phyloP scores from a whole-genome alignment of 2,797 vertebrate genomes.

The Schizothorax lantsangensis region DNA sequence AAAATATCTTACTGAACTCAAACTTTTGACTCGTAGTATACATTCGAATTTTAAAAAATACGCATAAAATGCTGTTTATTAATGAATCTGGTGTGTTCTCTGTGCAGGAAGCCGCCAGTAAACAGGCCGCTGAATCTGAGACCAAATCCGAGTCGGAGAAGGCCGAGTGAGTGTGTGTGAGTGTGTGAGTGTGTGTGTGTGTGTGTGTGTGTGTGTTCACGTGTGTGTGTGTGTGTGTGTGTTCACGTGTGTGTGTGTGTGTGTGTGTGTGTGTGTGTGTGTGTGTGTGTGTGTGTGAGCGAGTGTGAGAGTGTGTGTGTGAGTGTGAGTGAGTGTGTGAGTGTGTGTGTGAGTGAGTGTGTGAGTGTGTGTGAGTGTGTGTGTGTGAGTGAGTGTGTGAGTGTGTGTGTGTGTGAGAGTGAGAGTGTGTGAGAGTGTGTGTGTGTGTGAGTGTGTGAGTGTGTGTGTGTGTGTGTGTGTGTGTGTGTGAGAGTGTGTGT shows the following conservation, averaged over 20 bases:
- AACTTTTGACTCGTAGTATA: no score
- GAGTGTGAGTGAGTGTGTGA: conserved; percentile 82
- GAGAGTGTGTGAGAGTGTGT: neutral
- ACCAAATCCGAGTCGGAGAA: conserved; percentile 90
- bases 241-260: neutral
- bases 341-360: conserved; percentile 84
- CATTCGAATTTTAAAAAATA: no score
- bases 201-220: conserved; percentile 79
- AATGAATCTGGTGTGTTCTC: conserved; percentile 16
- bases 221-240: conserved; percentile 78
- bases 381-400: conserved; percentile 79
- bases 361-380: conserved; percentile 63
- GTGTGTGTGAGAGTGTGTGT: conserved; percentile 79
- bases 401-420: neutral
- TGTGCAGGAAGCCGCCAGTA: conserved; percentile 84
- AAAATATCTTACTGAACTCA: no score
- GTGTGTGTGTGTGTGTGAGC: conserved; percentile 12
- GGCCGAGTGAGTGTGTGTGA: conserved; percentile 84
- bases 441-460: conserved; percentile 16
- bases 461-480: conserved; percentile 80
- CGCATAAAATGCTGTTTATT: neutral
- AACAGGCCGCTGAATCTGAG: conserved; percentile 79
- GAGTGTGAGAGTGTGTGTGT: conserved; percentile 71
- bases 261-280: neutral
- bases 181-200: conserved; percentile 79